Conservation (phyloP, 2,888 invertebrate species). For the Amphiduros pacificus region DNA sequence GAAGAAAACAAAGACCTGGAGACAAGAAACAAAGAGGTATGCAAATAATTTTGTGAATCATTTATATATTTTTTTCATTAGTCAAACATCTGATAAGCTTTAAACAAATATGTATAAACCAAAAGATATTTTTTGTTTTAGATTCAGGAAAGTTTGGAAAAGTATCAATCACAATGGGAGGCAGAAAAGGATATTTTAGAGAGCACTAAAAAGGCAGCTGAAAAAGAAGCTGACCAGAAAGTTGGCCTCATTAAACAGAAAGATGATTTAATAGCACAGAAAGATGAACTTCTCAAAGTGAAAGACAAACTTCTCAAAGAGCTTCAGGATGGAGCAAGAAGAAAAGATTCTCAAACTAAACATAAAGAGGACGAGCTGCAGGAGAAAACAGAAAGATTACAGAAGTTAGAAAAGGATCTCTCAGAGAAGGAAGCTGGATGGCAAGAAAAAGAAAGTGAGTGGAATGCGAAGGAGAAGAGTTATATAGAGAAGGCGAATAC, state of each 20-base stretch:
- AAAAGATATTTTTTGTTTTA: too few relatives aligned
- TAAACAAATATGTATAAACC: too few relatives aligned
- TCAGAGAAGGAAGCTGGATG: constrained; percentile 36
- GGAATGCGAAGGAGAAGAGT: constrained; percentile 11
- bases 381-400: constrained; percentile 22
- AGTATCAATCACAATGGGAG: constrained; percentile 25
- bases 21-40: constrained; percentile 47
- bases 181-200: constrained; percentile 21
- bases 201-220: constrained; percentile 21
- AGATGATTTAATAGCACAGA: constrained; percentile 27
- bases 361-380: constrained; percentile 11
- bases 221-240: constrained; percentile 20
- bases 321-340: constrained; percentile 31
- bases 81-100: too few relatives aligned
- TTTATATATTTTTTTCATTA: not conserved
- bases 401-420: constrained; percentile 31
- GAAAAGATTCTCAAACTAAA: constrained; percentile 11
- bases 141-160: too few relatives aligned
- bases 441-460: constrained; percentile 26
- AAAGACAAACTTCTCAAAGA: constrained; percentile 31
- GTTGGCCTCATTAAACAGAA: constrained; percentile 18
- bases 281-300: constrained; percentile 30
- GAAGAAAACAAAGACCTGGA: constrained; percentile 41
- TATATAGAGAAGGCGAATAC: constrained; percentile 3
- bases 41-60: not conserved